phyloP scores from a whole-genome alignment of 2,888 invertebrate species.

The Tortricodes alternella region DNA sequence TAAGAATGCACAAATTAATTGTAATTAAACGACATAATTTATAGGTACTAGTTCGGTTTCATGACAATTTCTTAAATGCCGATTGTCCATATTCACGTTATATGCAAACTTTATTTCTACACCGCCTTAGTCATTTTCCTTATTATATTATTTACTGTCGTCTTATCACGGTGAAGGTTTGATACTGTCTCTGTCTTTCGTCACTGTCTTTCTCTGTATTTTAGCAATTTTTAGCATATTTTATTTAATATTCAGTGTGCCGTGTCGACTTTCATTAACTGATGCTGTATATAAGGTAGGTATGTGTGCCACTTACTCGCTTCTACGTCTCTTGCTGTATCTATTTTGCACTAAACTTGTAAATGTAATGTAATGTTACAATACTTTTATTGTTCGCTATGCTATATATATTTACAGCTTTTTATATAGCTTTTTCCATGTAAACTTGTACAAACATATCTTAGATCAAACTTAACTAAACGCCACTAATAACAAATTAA shows the following conservation, averaged over 20 bases:
- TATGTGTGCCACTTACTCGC: slow-evolving; percentile 50
- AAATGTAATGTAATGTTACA: slow-evolving; percentile 1
- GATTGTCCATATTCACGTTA: slow-evolving; percentile 13
- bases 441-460: neutral
- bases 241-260: slow-evolving; percentile 35
- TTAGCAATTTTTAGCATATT: slow-evolving; percentile 16
- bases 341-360: slow-evolving; percentile 23
- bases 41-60: no score
- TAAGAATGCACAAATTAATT: neutral
- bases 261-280: slow-evolving; percentile 38
- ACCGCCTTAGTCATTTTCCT: slow-evolving; percentile 23
- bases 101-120: slow-evolving; percentile 22
- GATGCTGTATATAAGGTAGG: slow-evolving; percentile 70
- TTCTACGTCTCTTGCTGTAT: slow-evolving; percentile 52
- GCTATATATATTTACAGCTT: slow-evolving; percentile 44
- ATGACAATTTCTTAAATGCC: slow-evolving; percentile 9
- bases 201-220: slow-evolving; percentile 42
- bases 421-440: slow-evolving; percentile 43
- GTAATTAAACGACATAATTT: no score
- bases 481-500: neutral
- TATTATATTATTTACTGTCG: slow-evolving; percentile 38
- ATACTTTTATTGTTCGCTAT: neutral
- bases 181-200: slow-evolving; percentile 66
- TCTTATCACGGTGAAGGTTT: slow-evolving; percentile 78
- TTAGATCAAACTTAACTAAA: neutral